A percentile compares a stretch with the other conserved stretches of the same genome.
Evolutionary conservation across 2,113 vertebrate species (phyloP).

Genomic region (Dromaius novaehollandiae): DNA sequence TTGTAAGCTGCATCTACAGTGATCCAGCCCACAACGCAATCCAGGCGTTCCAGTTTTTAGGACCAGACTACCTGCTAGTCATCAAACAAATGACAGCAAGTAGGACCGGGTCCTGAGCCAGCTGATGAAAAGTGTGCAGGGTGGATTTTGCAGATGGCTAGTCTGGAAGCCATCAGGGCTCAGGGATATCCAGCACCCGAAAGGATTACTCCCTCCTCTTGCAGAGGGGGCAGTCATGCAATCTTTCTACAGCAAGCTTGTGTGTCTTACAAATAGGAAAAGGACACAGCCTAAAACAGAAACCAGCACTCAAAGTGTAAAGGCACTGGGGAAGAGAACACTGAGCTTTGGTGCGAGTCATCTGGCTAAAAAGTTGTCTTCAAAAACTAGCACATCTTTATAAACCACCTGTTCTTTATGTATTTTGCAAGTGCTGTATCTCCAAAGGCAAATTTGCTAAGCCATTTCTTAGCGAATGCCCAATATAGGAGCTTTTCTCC

Average conservation of each 20-base stretch:
- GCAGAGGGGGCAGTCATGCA: not conserved
- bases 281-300: not conserved
- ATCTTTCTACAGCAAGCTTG: not conserved
- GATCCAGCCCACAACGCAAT: not conserved
- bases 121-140: not conserved
- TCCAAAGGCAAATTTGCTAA: not conserved
- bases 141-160: not conserved
- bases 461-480: not conserved
- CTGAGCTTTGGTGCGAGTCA: not conserved
- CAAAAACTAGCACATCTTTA: not conserved
- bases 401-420: not conserved
- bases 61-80: not conserved
- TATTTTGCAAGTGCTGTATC: fast-evolving
- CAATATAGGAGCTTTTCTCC: not conserved
- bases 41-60: not conserved
- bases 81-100: not conserved
- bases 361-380: not conserved
- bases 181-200: fast-evolving
- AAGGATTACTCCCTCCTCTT: not conserved
- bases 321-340: not conserved
- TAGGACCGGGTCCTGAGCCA: not conserved
- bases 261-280: not conserved
- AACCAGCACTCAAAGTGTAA: not conserved
- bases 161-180: not conserved
- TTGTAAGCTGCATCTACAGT: not conserved